These are phyloP conservation scores for Eospalax fontanierii DNA, from an alignment of 2,797 vertebrate species.

Conservation along the genomic window DNA sequence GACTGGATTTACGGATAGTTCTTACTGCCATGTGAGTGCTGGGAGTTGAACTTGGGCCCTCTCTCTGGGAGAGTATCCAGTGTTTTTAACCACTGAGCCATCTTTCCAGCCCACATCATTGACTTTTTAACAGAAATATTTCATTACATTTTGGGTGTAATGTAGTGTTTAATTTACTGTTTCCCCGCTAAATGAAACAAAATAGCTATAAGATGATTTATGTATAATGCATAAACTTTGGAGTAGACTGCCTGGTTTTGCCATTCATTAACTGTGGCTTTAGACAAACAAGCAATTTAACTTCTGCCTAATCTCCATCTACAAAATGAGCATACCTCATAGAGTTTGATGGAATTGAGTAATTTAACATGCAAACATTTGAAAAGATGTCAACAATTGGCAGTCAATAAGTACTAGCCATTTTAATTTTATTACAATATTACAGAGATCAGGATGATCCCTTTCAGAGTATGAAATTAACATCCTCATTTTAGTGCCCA, in stretches of 20 bases:
- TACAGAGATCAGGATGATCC: background rate
- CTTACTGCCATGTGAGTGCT: too few relatives aligned
- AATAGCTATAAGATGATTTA: background rate
- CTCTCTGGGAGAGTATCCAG: too few relatives aligned
- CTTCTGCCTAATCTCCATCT: slow-evolving; percentile 5
- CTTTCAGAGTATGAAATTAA: background rate
- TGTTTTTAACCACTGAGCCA: too few relatives aligned
- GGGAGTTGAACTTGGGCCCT: too few relatives aligned
- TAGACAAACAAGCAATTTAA: slow-evolving; percentile 1
- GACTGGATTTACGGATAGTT: too few relatives aligned
- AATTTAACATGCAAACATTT: background rate
- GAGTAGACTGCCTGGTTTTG: background rate
- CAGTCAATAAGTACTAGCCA: background rate
- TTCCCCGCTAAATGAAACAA: slow-evolving; percentile 12
- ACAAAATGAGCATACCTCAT: background rate
- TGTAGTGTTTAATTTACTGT: background rate
- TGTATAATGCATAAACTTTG: background rate
- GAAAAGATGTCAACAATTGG: background rate
- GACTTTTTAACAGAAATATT: background rate
- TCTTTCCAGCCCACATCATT: too few relatives aligned
- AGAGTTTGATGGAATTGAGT: background rate
- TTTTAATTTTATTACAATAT: slow-evolving; percentile 44
- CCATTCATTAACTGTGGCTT: background rate
- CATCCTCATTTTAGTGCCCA: background rate
- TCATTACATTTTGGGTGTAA: slow-evolving; percentile 6